phyloP scores from a whole-genome alignment of 2,797 vertebrate genomes.

The Ateles fusciceps region DNA sequence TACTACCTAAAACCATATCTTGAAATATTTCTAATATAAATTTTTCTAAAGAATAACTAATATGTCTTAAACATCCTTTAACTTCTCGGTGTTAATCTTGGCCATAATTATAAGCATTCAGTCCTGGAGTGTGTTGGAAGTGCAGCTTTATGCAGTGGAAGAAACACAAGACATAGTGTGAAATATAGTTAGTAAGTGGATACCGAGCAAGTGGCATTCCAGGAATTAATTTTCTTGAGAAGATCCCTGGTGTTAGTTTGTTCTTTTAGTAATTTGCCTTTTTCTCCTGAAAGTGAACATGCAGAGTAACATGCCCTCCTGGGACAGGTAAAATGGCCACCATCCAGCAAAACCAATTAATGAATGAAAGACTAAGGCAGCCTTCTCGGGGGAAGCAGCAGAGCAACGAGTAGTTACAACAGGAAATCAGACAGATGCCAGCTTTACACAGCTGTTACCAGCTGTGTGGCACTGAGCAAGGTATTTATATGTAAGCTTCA shows the following conservation, averaged over 20 bases:
- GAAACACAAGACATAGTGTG: background rate
- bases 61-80: background rate
- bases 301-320: background rate
- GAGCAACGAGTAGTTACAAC: background rate
- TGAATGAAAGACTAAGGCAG: background rate
- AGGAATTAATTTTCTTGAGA: background rate
- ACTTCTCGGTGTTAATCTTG: background rate
- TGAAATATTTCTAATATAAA: background rate
- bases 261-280: constrained; percentile 48
- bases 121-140: background rate
- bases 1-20: background rate
- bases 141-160: background rate
- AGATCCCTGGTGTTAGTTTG: background rate
- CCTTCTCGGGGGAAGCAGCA: background rate
- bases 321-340: background rate
- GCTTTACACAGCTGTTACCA: background rate
- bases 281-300: constrained; percentile 32
- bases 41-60: background rate
- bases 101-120: background rate
- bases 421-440: background rate
- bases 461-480: background rate
- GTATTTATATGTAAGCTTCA: background rate
- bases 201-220: background rate
- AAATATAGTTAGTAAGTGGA: background rate
- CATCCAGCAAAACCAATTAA: constrained; percentile 10